These are phyloP conservation scores for Trissonchulus latispiculum DNA, from an alignment of 2,888 invertebrate species.

Conservation along the genomic window DNA sequence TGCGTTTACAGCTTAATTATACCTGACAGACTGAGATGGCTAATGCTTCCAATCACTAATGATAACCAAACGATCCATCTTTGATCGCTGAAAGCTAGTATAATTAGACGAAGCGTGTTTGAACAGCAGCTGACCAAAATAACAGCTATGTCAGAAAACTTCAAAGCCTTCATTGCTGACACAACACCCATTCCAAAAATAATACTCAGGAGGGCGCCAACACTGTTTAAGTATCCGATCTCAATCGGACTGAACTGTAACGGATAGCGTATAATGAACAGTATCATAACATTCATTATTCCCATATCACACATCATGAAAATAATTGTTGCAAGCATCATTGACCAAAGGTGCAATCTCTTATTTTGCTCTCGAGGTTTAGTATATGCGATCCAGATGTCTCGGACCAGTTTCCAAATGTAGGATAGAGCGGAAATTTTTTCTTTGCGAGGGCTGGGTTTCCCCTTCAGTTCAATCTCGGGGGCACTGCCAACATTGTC, in stretches of 20 bases:
- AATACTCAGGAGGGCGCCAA: neutral
- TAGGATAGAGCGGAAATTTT: no score
- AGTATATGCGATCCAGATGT: neutral
- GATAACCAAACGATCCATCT: neutral
- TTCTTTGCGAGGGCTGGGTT: no score
- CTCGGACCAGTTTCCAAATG: neutral
- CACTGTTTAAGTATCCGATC: neutral
- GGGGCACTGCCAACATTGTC: no score
- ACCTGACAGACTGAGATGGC: neutral
- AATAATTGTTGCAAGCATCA: neutral
- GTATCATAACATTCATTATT: neutral
- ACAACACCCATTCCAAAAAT: neutral
- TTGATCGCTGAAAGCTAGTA: neutral
- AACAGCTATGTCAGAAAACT: neutral
- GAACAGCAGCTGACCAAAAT: neutral
- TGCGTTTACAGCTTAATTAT: no score
- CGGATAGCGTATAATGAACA: neutral
- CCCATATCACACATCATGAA: neutral
- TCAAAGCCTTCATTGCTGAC: neutral
- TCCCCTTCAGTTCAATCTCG: no score
- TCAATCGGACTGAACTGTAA: neutral
- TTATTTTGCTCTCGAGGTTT: neutral
- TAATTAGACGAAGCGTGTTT: neutral
- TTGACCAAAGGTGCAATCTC: neutral
- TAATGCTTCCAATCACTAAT: neutral